Evolutionary conservation across 2,888 invertebrate species (phyloP).

Genomic region (Drosophila kambysellisi): DNA sequence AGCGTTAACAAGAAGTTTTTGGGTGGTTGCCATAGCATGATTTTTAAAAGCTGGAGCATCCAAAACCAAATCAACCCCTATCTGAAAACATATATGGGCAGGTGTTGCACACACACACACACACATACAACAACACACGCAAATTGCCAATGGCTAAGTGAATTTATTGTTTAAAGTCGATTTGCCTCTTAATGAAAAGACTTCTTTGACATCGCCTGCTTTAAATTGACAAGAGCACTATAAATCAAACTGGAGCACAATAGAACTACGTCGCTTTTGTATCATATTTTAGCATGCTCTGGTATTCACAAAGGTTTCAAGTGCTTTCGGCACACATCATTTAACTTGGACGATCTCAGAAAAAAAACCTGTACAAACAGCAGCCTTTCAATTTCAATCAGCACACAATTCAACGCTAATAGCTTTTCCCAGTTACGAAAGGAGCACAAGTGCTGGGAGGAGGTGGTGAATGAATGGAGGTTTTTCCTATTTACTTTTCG

Average conservation of each 20-base stretch:
- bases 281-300: conserved; percentile 17
- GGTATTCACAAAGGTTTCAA: conserved; percentile 57
- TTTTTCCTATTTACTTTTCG: conserved; percentile 64
- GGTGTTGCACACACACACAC: conserved; percentile 55
- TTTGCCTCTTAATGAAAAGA: conserved; percentile 1
- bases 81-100: conserved; percentile 25
- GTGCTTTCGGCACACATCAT: conserved; percentile 64
- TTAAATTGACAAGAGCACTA: conserved; percentile 14
- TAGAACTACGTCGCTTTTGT: conserved; percentile 16
- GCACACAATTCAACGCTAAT: conserved; percentile 57
- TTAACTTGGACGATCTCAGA: conserved; percentile 49
- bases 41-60: conserved; percentile 29
- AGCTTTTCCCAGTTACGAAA: conserved; percentile 48
- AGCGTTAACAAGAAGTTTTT: conserved; percentile 66
- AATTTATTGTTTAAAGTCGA: conserved; percentile 24
- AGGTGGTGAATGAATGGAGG: conserved; percentile 2
- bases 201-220: background rate
- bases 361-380: conserved; percentile 53
- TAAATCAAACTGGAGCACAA: conserved; percentile 22
- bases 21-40: conserved; percentile 66
- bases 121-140: conserved; percentile 1
- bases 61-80: conserved; percentile 2
- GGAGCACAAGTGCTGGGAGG: background rate
- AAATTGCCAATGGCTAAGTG: conserved; percentile 65
- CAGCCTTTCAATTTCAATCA: conserved; percentile 65